Percentiles rank a stretch among this genome's conserved stretches.
These are phyloP conservation scores for Glyphotaelius pellucidus DNA, from an alignment of 2,888 invertebrate species.

Conservation along the genomic window DNA sequence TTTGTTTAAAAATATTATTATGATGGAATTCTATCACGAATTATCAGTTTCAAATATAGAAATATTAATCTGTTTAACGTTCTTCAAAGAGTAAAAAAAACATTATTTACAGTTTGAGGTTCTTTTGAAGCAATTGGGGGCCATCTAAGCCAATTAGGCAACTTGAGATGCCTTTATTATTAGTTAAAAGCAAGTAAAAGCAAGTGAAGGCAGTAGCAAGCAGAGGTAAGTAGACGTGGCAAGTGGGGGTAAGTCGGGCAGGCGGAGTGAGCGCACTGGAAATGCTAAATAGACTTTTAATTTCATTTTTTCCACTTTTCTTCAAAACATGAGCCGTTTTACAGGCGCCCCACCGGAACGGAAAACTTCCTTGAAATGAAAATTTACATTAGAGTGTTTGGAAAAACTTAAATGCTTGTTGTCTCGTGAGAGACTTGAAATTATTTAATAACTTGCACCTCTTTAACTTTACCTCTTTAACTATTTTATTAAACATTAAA, in stretches of 20 bases:
- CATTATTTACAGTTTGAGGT: neutral
- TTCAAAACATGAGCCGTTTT: conserved; percentile 34
- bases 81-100: neutral
- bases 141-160: conserved; percentile 52
- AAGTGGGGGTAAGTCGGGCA: neutral
- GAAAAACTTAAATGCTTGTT: neutral
- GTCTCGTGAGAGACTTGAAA: neutral
- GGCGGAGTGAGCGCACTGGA: conserved; percentile 4
- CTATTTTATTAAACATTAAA: neutral
- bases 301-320: conserved; percentile 50
- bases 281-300: conserved; percentile 53
- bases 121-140: conserved; percentile 18
- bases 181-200: conserved; percentile 10
- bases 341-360: neutral
- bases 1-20: too few species aligned
- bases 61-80: too few species aligned
- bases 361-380: conserved; percentile 30
- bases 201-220: neutral
- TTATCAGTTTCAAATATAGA: too few species aligned
- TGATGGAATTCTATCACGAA: too few species aligned
- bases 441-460: neutral
- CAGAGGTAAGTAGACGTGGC: neutral
- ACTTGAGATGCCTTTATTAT: conserved; percentile 50
- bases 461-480: too few species aligned
- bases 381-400: conserved; percentile 30